These are phyloP conservation scores for Rhinoraja longicauda DNA, from an alignment of 2,797 vertebrate genomes.

Conservation along the genomic window DNA sequence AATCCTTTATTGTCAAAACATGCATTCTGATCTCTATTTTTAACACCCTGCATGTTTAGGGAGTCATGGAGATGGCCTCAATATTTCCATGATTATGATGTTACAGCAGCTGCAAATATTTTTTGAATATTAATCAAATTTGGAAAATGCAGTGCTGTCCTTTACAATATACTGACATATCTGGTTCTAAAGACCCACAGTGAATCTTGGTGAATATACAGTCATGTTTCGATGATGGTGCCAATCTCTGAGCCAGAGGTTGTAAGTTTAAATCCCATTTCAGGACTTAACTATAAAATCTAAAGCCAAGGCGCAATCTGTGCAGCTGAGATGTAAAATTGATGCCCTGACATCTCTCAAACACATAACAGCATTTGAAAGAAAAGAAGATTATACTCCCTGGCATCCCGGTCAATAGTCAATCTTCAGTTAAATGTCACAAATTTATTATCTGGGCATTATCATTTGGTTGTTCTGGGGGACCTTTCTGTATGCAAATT, in stretches of 20 bases:
- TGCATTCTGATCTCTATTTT: background rate
- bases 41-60: background rate
- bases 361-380: too few relatives aligned
- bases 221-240: background rate
- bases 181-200: background rate
- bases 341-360: too few relatives aligned
- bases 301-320: background rate
- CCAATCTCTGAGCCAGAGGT: background rate
- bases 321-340: too few relatives aligned
- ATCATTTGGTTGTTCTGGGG: too few relatives aligned
- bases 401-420: too few relatives aligned
- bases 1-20: conserved; percentile 9
- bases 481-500: too few relatives aligned
- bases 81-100: background rate
- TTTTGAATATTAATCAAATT: background rate
- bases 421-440: too few relatives aligned
- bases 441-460: too few relatives aligned
- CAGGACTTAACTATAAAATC: background rate
- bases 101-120: background rate
- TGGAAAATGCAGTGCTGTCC: background rate
- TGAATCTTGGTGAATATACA: background rate
- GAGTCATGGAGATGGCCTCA: background rate
- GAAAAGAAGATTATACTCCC: too few relatives aligned
- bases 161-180: too few relatives aligned
- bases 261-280: background rate